A percentile compares a stretch with the other conserved stretches of the same genome.
Conservation (phyloP, 2,797 vertebrate genomes). For the Micrastur ruficollis region DNA sequence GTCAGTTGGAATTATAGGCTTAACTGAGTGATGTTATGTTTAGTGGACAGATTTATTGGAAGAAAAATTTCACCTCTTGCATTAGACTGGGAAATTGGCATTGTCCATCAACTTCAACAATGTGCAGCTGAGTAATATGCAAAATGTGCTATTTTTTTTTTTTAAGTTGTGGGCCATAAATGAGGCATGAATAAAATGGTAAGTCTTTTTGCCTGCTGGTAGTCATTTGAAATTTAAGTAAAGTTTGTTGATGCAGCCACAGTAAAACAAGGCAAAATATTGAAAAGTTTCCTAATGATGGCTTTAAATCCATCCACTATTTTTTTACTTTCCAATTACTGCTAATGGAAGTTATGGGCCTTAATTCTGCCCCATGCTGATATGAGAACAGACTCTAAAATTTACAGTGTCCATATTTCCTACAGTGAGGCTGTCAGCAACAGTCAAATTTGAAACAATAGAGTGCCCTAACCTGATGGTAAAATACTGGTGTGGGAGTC, state of each 20-base stretch:
- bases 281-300: slow-evolving; percentile 3
- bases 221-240: slow-evolving; percentile 58
- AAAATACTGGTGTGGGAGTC: not conserved
- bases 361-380: not conserved
- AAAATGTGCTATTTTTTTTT: slow-evolving; percentile 56
- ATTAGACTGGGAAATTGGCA: slow-evolving; percentile 2
- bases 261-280: slow-evolving; percentile 9
- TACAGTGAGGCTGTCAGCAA: not conserved
- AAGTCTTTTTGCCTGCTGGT: slow-evolving; percentile 36
- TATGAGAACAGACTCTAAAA: slow-evolving; percentile 6
- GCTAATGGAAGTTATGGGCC: not conserved
- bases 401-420: not conserved
- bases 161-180: slow-evolving; percentile 64
- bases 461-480: not conserved
- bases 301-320: slow-evolving; percentile 37
- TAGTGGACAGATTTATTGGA: slow-evolving; percentile 13
- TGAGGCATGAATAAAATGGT: slow-evolving; percentile 53
- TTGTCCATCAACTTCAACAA: slow-evolving; percentile 55
- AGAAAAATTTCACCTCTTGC: slow-evolving; percentile 1
- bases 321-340: slow-evolving; percentile 22
- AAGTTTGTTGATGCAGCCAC: slow-evolving; percentile 39
- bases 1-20: not conserved
- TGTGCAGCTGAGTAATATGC: slow-evolving; percentile 29
- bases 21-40: not conserved
- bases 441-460: not conserved